Base-by-base conservation (phyloP, 2,113 vertebrate genomes). In the Ophiodon elongatus region DNA sequence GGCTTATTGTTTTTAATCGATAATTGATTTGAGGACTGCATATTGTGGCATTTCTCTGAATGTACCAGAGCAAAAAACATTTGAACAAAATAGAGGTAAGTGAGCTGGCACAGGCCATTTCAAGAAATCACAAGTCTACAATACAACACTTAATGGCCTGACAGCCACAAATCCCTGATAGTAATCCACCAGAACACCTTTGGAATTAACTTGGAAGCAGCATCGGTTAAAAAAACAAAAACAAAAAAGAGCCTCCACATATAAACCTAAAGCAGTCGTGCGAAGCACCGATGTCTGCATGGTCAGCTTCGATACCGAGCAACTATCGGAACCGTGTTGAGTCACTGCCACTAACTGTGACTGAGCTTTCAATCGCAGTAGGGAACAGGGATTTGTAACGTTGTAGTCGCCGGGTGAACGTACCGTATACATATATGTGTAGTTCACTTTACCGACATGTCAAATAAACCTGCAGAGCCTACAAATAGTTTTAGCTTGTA, bases 151-250 rank as follows among this genome's bases (percentile, higher is more conserved):
- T 69, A 41, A 75, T 47, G 29, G 47, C 23, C 52, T 29, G 17
- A 8, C 65, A 6, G 23, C 19, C 35, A 37, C 13, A 47, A 66
- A 59, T 66, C 63, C 72, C 59, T 7, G 9, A n/a, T 52, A 67
- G 37, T 33, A 52, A 67, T 81, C 41, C 25, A 72, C 23, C 57
- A 29, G n/a, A 31, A 56, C 23, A 43, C 37, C 35, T 54, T 72
- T 62, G 15, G 21, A 47, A 45, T 54, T 2, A 76, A 76, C 73
- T 67, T 67, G 8, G 77, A 47, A 77, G 73, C 65, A 52, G 25
- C 35, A 54, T 50, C 15, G 23, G 52, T 52, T 21, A 21, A 14
- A 45, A 5, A 45, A 17, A 45, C 3, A 45, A 45, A 8, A 21
- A 21, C 23, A 71, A 59, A 85, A 59, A 69, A 47, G 11, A 71